Base-by-base conservation (phyloP, 2,888 invertebrate species). In the Ctenicera cuprea region DNA sequence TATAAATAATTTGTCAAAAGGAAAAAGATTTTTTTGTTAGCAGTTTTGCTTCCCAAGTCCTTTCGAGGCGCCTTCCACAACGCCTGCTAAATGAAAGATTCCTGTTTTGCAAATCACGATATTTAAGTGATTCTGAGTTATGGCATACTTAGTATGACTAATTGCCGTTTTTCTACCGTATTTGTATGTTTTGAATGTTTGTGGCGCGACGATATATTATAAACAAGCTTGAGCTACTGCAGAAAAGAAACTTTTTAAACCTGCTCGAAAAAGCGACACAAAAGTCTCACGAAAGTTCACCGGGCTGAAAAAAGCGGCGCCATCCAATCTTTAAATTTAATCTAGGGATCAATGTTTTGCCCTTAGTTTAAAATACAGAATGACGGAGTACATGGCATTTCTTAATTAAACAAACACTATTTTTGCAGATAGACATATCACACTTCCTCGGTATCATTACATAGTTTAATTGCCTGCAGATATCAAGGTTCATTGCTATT, bases 111-210 rank as follows among this genome's bases (percentile, higher is more conserved):
- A 67, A 67, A 67, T 67, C 57, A 57, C 41, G 41, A n/a, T 38
- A 37, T 59, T 67, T 67, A 57, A 67, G 67, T 67, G 67, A 54
- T 67, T n/a, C 18, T 67, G 33, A 67, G 67, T 57, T 67, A 43
- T 67, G 57, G 22, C 45, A 59, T 38, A 57, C 67, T 67, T 57
- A 41, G 43, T 67, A 30, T 67, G 57, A 67, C 67, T 66, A 54
- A 66, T 66, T 64, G 66, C 38, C 20, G 50, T 12, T 54, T 54
- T 66, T 66, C 66, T 16, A 33, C n/a, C n/a, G 12, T 64, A 33
- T 48, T 64, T 48, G 65, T 33, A 45, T 52, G 38, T 52, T 59
- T 59, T 38, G 38, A 38, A 38, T 38, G 59, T 38, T 38, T 20
- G 33, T 5, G 18, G 16, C 57, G 38, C 38, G 18, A 38, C 59